Conservation (phyloP, 2,797 vertebrate species). For the Mus spretus region DNA sequence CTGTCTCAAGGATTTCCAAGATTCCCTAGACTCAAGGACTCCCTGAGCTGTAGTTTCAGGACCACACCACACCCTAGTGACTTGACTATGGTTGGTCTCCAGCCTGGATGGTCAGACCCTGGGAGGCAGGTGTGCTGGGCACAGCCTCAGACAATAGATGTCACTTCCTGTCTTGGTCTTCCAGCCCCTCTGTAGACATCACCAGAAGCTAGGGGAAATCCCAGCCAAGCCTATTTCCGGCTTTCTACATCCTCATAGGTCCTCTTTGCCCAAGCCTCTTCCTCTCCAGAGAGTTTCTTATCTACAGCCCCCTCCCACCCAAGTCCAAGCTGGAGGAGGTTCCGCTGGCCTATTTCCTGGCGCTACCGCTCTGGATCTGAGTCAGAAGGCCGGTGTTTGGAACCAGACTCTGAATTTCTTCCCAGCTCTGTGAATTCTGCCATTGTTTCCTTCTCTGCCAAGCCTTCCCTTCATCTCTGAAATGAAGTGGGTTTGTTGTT, state of each 20-base stretch:
- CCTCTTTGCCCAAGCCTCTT: constrained; percentile 69
- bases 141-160: neutral
- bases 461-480: constrained; percentile 40
- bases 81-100: neutral
- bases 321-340: neutral
- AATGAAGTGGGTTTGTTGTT: neutral
- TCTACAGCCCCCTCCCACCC: constrained; percentile 25
- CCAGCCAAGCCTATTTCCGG: constrained; percentile 59
- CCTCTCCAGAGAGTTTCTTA: constrained; percentile 71
- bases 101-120: neutral
- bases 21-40: neutral
- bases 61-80: neutral
- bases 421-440: neutral
- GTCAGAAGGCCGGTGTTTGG: constrained; percentile 49
- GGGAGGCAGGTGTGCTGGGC: neutral
- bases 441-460: neutral
- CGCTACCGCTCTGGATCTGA: constrained; percentile 15
- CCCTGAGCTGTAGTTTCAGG: neutral
- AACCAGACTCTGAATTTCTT: constrained; percentile 39
- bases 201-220: constrained; percentile 59
- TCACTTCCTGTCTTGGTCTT: neutral
- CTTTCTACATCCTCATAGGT: neutral
- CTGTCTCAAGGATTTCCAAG: neutral
- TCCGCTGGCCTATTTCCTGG: constrained; percentile 59
- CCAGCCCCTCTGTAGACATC: neutral